Base-by-base conservation (phyloP, 2,888 invertebrate species). In the Drosophila algonquin region DNA sequence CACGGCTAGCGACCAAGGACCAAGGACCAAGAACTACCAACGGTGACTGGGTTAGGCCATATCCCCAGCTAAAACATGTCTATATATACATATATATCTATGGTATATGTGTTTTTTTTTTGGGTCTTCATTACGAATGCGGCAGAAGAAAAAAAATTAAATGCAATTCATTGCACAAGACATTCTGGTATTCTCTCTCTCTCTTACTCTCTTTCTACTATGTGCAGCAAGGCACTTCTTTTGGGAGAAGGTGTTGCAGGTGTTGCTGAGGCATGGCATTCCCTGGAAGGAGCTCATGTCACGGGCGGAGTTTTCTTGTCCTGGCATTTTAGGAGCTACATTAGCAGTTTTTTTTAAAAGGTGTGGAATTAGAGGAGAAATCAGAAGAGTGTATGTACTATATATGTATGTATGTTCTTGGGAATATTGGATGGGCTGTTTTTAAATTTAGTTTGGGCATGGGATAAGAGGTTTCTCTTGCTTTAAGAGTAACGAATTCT, bases 141-240 rank as follows among this genome's bases (percentile, higher is more conserved):
- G 83, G 54, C 78, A 75, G 65, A 53, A 58, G 6, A 40, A 40
- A 14, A 32, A 27, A 61, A 51, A 59, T 47, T 53, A 65, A 76
- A 68, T 77, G 80, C 82, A 81, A 79, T 79, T 81, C 82, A 81
- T 81, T 76, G 85, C 85, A 70, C 73, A 68, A 63, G 58, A 60
- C 70, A 69, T 53, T 65, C 40, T 40, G 14, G 14, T 14, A 5
- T 14, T 10, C 35, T 2, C 40, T 0, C 40, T 40, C 14, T 6
- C 1, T 5, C 14, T 14, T 0, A 14, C 40, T 6, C 6, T 21
- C 18, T 18, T 18, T 2, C 21, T 6, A 40, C 10, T 40, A 40
- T 40, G 14, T 30, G 30, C 30, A 30, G 30, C 30, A 30, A 8
- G 30, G 8, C 30, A 30, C 30, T 30, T 30, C 2, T 8, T 30